Evolutionary conservation across 2,113 vertebrate genomes (phyloP), one percentile per base, ranked within the genome.

Genomic region (Sylvicapra grimmia): DNA sequence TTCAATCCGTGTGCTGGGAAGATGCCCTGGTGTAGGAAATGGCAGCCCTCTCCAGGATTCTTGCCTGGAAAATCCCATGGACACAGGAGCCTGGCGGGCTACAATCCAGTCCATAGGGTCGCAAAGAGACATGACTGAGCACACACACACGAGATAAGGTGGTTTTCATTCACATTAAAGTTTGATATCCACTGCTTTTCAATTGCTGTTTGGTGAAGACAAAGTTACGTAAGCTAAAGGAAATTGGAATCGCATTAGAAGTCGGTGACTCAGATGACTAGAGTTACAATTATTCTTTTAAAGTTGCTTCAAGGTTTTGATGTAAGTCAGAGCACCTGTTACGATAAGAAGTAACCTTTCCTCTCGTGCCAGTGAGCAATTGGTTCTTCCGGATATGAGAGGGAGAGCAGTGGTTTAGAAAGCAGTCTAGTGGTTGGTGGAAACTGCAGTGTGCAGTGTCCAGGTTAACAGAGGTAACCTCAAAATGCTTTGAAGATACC

Each of bases 351-450:
- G 18, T 89, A 82, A 6, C 5, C 54, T 90, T 86, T 83, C 33
- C 1, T 68, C 29, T 65, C 75, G n/a, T 36, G 0, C 84, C 47
- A 0, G 0, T 33, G 9, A 84, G 40, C n/a, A 49, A 51, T 18
- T 5, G 2, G 54, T 13, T 85, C 10, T 93, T 29, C 88, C 87
- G 19, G 10, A 11, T 65, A 40, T 61, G 27, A 7, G 8, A 88
- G 90, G 94, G 49, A 31, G 3, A 51, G 6, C 6, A 93, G 10
- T 10, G 4, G 21, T 27, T 29, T 13, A 68, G 88, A 86, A 94
- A 77, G 80, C 56, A 77, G 80, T 68, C 19, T 29, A 63, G 85
- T 77, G 68, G 56, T 29, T 8, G 54, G 72, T 87, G 19, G 36
- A 85, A 56, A 75, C 54, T 33, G 1, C 56, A 18, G 10, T 75